Evolutionary conservation across 1,140 invertebrate genomes (phyloP).

Genomic region (Bombus confusus): DNA sequence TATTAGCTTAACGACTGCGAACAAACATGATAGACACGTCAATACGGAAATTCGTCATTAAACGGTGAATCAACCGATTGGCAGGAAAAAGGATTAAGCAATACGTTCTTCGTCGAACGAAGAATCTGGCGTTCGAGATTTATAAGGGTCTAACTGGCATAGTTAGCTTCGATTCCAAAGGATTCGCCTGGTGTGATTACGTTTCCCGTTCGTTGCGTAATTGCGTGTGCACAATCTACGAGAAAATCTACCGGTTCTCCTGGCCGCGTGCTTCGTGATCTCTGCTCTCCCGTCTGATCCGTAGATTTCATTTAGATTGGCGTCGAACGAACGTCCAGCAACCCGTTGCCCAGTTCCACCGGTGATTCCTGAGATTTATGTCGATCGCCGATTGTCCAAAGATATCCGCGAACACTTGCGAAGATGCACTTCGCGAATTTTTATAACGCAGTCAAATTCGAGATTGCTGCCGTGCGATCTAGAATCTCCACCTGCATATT

Average conservation of each 20-base stretch:
- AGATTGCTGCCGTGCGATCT: too few species aligned
- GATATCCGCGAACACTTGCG: constrained; percentile 10
- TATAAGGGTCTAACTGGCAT: constrained; percentile 17
- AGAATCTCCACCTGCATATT: not conserved
- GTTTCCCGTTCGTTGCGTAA: constrained; percentile 68
- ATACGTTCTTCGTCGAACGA: too few species aligned
- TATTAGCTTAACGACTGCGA: not conserved
- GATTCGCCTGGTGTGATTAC: constrained; percentile 41
- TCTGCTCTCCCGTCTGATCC: constrained; percentile 56
- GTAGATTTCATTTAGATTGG: constrained; percentile 73
- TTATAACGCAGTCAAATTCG: not conserved
- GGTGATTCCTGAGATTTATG: constrained; percentile 44
- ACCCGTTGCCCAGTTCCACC: constrained; percentile 25
- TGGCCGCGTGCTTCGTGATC: constrained; percentile 47
- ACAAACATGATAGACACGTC: not conserved
- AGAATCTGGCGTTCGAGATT: constrained; percentile 3
- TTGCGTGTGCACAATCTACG: constrained; percentile 70
- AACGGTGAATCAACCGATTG: not conserved
- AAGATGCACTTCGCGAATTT: constrained; percentile 12
- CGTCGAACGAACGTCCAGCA: constrained; percentile 27
- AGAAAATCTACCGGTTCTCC: constrained; percentile 62
- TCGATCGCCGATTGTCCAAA: constrained; percentile 36
- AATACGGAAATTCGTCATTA: not conserved
- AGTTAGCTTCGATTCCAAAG: constrained; percentile 22
- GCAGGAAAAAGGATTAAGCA: not conserved